Percentiles rank a stretch among this genome's conserved stretches.
These are phyloP conservation scores for Trematomus loennbergii DNA, from an alignment of 2,113 vertebrate species.

Conservation along the genomic window DNA sequence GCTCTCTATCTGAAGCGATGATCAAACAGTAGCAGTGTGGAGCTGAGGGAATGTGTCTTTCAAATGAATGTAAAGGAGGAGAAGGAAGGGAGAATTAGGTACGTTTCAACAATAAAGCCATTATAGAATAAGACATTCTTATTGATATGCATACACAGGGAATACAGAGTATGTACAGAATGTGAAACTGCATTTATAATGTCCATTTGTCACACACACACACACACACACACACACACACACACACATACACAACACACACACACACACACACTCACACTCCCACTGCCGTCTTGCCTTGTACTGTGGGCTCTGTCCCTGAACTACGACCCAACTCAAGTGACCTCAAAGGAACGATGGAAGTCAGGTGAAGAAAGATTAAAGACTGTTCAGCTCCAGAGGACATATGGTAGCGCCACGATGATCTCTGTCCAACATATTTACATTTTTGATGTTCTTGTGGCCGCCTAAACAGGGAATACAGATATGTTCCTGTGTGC, in stretches of 20 bases:
- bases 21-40: slow-evolving; percentile 2
- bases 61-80: slow-evolving; percentile 52
- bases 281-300: slow-evolving; percentile 58
- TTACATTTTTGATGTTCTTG: background rate
- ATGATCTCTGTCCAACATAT: background rate
- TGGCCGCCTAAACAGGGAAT: background rate
- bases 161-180: slow-evolving; percentile 41
- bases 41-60: slow-evolving; percentile 37
- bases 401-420: slow-evolving; percentile 9
- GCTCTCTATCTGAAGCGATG: slow-evolving; percentile 7
- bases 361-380: slow-evolving; percentile 19
- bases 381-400: slow-evolving; percentile 37
- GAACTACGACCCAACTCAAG: slow-evolving; percentile 43
- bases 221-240: slow-evolving; percentile 1
- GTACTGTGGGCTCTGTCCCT: slow-evolving; percentile 35
- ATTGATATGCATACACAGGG: slow-evolving; percentile 18
- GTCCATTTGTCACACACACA: slow-evolving; percentile 14
- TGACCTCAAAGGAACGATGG: slow-evolving; percentile 47
- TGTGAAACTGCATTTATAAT: slow-evolving; percentile 35
- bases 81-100: slow-evolving; percentile 2
- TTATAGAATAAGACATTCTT: slow-evolving; percentile 17
- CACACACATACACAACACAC: slow-evolving; percentile 16
- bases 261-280: slow-evolving; percentile 21
- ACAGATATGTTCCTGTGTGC: background rate
- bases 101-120: slow-evolving; percentile 45